phyloP scores from a whole-genome alignment of 2,113 vertebrate genomes.

The Theristicus caerulescens region DNA sequence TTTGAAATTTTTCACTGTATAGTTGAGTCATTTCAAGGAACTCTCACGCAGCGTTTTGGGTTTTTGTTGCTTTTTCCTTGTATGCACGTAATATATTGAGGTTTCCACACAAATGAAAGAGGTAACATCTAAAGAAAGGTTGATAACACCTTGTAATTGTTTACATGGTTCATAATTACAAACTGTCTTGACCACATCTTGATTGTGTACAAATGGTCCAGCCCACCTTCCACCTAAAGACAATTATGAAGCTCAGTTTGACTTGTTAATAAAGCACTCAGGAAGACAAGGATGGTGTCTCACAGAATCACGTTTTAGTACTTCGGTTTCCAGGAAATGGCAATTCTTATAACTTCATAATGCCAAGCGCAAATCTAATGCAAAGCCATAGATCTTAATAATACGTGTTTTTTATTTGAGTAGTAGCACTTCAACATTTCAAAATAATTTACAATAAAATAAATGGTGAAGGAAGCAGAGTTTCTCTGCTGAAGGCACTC shows the following conservation, averaged over 20 bases:
- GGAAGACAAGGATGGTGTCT: background rate
- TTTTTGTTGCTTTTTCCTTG: background rate
- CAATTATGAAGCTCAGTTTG: background rate
- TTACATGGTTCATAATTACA: background rate
- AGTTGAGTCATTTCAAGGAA: background rate
- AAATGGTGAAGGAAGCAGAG: background rate
- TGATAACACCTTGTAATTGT: background rate
- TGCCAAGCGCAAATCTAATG: background rate
- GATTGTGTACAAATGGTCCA: background rate
- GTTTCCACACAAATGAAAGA: background rate
- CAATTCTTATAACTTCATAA: background rate
- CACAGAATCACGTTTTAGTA: background rate
- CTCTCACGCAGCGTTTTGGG: rapidly evolving
- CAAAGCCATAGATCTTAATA: background rate
- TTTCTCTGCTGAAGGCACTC: background rate
- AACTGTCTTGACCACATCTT: background rate
- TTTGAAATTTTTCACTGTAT: background rate
- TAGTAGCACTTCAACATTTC: background rate
- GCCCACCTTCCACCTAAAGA: background rate
- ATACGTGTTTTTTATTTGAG: background rate
- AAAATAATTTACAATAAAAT: background rate
- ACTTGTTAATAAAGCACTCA: background rate
- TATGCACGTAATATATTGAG: background rate
- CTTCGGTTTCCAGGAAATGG: background rate
- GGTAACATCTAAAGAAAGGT: background rate